Evolutionary conservation across 2,888 invertebrate genomes (phyloP).

Genomic region (Aromia moschata): DNA sequence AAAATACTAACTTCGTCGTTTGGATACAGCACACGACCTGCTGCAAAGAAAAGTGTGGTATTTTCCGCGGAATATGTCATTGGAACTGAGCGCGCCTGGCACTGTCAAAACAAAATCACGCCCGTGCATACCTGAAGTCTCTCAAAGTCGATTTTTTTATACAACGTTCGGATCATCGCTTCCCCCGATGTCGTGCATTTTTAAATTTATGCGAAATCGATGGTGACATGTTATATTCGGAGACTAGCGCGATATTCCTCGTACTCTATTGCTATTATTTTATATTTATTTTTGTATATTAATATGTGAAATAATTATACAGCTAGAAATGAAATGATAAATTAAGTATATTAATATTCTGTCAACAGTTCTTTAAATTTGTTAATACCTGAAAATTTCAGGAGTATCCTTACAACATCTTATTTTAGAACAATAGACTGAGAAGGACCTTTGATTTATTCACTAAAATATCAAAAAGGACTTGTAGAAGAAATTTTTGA

Average conservation of each 20-base stretch:
- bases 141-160: conserved; percentile 10
- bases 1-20: no score
- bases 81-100: conserved; percentile 47
- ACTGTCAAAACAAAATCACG: conserved; percentile 39
- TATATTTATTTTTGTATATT: neutral
- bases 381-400: no score
- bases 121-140: conserved; percentile 9
- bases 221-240: neutral
- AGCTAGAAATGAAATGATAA: no score
- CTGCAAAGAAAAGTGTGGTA: neutral
- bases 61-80: conserved; percentile 35
- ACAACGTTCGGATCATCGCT: neutral
- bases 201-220: neutral
- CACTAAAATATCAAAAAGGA: no score
- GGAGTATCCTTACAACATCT: no score
- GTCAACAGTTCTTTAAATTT: no score
- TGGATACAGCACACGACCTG: neutral
- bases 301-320: no score
- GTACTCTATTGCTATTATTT: neutral
- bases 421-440: no score
- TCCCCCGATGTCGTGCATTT: neutral
- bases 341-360: no score
- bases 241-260: neutral
- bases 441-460: no score
- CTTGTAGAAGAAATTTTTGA: no score